Percentiles rank a stretch among this genome's conserved stretches.
Evolutionary conservation across 2,888 invertebrate genomes (phyloP).

Genomic region (Stenchaetothrips biformis): DNA sequence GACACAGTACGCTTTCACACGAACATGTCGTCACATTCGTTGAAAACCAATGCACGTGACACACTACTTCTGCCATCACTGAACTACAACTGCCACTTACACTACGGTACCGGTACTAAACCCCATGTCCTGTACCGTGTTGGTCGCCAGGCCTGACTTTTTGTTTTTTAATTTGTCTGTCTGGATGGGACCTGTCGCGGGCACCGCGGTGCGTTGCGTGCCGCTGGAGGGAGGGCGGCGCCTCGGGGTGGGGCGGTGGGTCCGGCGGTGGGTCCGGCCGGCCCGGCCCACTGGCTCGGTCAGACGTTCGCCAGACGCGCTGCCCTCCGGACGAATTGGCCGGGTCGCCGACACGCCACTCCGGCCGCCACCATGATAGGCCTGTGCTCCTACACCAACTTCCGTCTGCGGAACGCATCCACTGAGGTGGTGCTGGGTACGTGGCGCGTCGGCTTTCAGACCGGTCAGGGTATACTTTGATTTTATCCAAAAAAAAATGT

Average conservation of each 20-base stretch:
- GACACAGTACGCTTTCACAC: no score
- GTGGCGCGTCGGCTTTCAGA: constrained; percentile 39
- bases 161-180: no score
- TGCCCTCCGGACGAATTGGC: neutral
- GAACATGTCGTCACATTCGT: no score
- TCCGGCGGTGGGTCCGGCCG: neutral
- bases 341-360: neutral
- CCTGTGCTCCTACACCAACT: constrained; percentile 56
- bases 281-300: neutral
- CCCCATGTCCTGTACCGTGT: no score
- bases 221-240: constrained; percentile 10
- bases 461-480: no score
- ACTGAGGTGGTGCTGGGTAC: constrained; percentile 69
- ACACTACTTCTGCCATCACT: no score
- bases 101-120: no score
- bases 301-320: neutral
- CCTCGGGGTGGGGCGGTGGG: neutral
- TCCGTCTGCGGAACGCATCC: constrained; percentile 59
- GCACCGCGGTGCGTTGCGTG: neutral
- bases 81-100: no score
- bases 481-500: no score
- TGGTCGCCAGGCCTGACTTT: no score
- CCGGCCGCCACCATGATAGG: constrained; percentile 51
- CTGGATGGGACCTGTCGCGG: no score
- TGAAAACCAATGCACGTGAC: no score